Conservation (phyloP, 1,140 invertebrate species). For the Pseudomyrmex gracilis region DNA sequence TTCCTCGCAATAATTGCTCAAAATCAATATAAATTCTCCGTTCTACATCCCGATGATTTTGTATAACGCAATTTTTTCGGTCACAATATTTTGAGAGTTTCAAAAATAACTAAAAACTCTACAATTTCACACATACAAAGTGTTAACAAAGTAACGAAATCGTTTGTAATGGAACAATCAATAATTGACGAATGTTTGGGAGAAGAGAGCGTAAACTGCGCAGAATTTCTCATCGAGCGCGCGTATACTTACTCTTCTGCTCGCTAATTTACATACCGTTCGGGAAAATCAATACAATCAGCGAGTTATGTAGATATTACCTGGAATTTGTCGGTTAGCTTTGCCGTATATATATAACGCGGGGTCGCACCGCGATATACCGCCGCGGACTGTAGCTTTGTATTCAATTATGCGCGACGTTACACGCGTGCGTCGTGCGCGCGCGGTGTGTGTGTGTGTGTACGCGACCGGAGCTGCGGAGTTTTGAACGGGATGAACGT, state of each 20-base stretch:
- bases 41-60: too few relatives aligned
- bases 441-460: not conserved
- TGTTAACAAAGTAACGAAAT: too few relatives aligned
- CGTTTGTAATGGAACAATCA: too few relatives aligned
- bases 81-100: too few relatives aligned
- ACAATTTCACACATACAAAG: too few relatives aligned
- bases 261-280: slow-evolving; percentile 56
- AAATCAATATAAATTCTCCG: too few relatives aligned
- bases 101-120: too few relatives aligned
- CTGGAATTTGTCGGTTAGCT: slow-evolving; percentile 53
- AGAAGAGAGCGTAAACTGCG: slow-evolving; percentile 1
- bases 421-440: slow-evolving; percentile 51
- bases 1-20: too few relatives aligned
- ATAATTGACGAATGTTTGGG: not conserved
- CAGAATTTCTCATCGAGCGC: slow-evolving; percentile 29
- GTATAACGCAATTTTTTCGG: too few relatives aligned
- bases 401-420: slow-evolving; percentile 48
- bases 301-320: slow-evolving; percentile 56
- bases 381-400: slow-evolving; percentile 7
- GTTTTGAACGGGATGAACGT: slow-evolving; percentile 19
- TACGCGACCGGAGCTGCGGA: slow-evolving; percentile 39
- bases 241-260: slow-evolving; percentile 30
- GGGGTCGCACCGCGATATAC: slow-evolving; percentile 33
- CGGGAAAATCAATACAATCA: slow-evolving; percentile 58
- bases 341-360: slow-evolving; percentile 5